Conservation (phyloP, 2,797 vertebrate genomes). For the Xiphorhynchus erythropygius region DNA sequence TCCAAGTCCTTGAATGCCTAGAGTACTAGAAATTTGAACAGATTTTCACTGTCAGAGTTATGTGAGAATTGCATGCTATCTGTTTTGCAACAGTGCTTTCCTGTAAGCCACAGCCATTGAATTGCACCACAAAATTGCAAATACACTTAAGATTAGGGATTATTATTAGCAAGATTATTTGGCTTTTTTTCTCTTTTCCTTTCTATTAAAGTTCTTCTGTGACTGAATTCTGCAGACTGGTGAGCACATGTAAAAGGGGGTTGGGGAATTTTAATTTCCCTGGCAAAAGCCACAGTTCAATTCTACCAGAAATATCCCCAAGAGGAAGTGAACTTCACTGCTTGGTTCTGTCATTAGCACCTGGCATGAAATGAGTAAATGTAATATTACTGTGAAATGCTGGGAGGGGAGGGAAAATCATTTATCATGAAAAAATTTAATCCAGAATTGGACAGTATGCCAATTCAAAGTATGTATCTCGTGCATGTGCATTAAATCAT, state of each 20-base stretch:
- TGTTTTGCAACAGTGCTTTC: not conserved
- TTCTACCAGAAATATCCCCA: not conserved
- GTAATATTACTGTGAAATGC: not conserved
- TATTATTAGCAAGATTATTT: not conserved
- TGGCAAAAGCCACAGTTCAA: not conserved
- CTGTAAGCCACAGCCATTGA: not conserved
- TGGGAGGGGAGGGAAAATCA: accelerated
- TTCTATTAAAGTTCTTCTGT: not conserved
- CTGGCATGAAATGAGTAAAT: not conserved
- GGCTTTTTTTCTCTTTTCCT: not conserved
- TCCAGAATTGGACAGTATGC: not conserved
- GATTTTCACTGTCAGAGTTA: not conserved
- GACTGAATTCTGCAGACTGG: not conserved
- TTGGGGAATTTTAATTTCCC: not conserved
- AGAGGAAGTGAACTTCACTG: not conserved
- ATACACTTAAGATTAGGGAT: not conserved
- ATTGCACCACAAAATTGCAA: not conserved
- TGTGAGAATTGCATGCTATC: not conserved
- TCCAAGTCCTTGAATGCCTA: not conserved
- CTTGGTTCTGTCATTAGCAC: not conserved
- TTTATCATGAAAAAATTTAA: not conserved
- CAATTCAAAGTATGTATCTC: not conserved
- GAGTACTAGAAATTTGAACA: not conserved
- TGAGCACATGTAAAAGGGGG: not conserved
- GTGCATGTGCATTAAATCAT: not conserved